Evolutionary conservation across 2,888 invertebrate genomes (phyloP).

Genomic region (Cataglyphis rosenhaueri): DNA sequence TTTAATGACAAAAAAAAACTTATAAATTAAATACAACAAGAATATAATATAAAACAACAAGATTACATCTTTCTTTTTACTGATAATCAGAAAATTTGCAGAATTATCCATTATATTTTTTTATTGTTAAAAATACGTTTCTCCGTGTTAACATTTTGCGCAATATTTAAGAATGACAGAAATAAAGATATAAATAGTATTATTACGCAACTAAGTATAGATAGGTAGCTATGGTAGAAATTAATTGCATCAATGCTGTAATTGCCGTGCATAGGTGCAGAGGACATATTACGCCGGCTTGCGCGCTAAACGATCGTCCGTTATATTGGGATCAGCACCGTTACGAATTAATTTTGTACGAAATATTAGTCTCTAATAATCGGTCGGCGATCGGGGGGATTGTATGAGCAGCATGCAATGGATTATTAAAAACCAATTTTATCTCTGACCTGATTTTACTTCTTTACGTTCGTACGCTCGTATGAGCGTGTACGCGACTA

Average conservation of each 20-base stretch:
- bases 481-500: conserved; percentile 58
- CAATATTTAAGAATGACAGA: background rate
- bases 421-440: conserved; percentile 51
- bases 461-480: conserved; percentile 38
- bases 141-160: background rate
- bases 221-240: background rate
- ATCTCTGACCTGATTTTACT: conserved; percentile 70
- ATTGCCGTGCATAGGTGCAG: background rate
- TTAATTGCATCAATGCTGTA: background rate
- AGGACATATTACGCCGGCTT: background rate
- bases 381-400: conserved; percentile 28
- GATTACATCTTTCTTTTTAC: background rate
- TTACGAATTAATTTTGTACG: conserved; percentile 55
- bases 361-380: conserved; percentile 47
- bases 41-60: background rate
- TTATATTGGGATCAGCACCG: conserved; percentile 48
- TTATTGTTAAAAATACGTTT: background rate
- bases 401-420: background rate
- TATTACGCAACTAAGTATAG: background rate
- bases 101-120: background rate
- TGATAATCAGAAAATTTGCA: background rate
- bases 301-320: conserved; percentile 6
- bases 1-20: background rate
- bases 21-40: background rate
- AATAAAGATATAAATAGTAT: background rate